Evolutionary conservation across 2,888 invertebrate genomes (phyloP).

Genomic region (Arenicola marina): DNA sequence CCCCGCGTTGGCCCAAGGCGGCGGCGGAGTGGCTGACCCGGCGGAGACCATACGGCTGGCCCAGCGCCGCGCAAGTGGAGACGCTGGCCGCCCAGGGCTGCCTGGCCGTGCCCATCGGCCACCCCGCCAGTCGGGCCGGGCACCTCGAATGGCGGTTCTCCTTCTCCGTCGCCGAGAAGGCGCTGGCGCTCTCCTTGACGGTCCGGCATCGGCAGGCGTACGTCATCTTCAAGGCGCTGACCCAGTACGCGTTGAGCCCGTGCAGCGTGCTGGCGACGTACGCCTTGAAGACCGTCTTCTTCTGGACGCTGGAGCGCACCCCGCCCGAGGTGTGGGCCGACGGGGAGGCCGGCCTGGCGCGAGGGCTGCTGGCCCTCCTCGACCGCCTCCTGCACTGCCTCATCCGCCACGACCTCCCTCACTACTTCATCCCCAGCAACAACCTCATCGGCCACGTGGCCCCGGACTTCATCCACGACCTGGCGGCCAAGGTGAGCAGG

Average conservation of each 20-base stretch:
- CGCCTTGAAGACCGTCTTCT: conserved; percentile 39
- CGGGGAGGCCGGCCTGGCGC: conserved; percentile 30
- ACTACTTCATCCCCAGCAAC: conserved; percentile 40
- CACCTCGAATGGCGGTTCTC: conserved; percentile 41
- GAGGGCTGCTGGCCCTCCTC: conserved; percentile 34
- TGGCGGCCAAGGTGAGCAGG: neutral
- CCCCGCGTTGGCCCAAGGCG: conserved; percentile 37
- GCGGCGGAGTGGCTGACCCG: conserved; percentile 35
- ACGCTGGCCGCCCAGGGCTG: conserved; percentile 2
- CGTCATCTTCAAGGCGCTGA: conserved; percentile 35
- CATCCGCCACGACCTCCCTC: conserved; percentile 33
- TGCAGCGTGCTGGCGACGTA: conserved; percentile 22
- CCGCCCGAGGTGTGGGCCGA: conserved; percentile 37
- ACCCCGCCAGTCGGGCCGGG: conserved; percentile 32
- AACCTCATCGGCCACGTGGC: conserved; percentile 37
- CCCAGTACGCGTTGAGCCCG: conserved; percentile 30
- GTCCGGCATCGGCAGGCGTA: conserved; percentile 40
- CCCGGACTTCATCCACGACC: conserved; percentile 4
- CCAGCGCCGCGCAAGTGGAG: neutral
- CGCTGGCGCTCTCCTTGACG: conserved; percentile 34
- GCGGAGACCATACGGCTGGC: conserved; percentile 2
- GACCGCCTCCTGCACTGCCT: conserved; percentile 36
- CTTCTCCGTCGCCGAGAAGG: conserved; percentile 38
- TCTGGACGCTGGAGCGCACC: conserved; percentile 38
- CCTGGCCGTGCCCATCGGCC: conserved; percentile 32